Percentiles rank a stretch among this genome's conserved stretches.
Conservation (phyloP, 2,113 vertebrate genomes). For the Mungos mungo region DNA sequence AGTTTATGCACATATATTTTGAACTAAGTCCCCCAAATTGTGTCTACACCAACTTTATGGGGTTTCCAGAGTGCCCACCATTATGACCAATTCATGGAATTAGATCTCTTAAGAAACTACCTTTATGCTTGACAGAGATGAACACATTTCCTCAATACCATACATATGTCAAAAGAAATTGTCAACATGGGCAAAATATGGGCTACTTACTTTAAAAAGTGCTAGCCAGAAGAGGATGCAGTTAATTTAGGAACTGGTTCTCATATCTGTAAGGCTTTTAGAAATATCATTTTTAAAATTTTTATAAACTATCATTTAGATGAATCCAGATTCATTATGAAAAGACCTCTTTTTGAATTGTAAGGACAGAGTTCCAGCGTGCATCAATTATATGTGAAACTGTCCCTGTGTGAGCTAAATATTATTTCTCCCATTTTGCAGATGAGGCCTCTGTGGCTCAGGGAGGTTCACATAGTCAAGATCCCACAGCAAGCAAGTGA, state of each 20-base stretch:
- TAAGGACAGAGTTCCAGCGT: not conserved
- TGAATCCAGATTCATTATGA: not conserved
- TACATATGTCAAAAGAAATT: not conserved
- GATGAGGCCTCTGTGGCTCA: not conserved
- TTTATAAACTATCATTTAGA: constrained; percentile 23
- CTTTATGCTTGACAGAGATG: not conserved
- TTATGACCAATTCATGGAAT: not conserved
- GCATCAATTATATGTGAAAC: not conserved
- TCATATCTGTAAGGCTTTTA: not conserved
- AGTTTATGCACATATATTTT: not conserved
- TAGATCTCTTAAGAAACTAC: not conserved
- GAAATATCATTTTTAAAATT: not conserved
- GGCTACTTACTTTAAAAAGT: not conserved
- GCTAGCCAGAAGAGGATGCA: not conserved
- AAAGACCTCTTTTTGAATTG: not conserved
- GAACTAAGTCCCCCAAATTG: not conserved
- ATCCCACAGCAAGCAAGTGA: not conserved
- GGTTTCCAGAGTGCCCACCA: not conserved
- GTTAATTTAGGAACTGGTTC: not conserved
- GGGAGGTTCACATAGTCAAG: not conserved
- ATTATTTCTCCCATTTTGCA: not conserved
- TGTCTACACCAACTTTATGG: not conserved
- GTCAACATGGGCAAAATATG: not conserved
- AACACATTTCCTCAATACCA: not conserved
- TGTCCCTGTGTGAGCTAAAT: not conserved